Evolutionary conservation across 2,113 vertebrate genomes (phyloP), one percentile per base, ranked within the genome.

Genomic region (Ariopsis seemanni): DNA sequence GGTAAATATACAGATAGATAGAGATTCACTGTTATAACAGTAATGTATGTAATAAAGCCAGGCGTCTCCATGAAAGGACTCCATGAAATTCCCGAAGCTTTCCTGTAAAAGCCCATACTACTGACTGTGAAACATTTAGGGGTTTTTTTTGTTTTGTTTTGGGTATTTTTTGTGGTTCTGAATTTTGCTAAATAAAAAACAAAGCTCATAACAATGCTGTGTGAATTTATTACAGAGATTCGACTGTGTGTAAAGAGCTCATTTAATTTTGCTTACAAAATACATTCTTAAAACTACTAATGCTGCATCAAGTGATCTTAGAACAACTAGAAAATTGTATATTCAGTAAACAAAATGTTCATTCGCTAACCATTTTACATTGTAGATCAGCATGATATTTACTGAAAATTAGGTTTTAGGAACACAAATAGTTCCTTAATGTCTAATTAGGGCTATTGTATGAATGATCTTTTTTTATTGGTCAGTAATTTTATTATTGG

Each of bases 101-200:
- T 85, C 15, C 25, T 62, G 11, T 63, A 52, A 55, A 85, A 63
- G 7, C 6, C 55, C 15, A 79, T 18, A 65, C n/a, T 67, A 60
- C 20, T 79, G 85, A 86, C 34, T 78, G 58, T 85, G 57, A 85
- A 79, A 77, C 58, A 20, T 58, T 80, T 17, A 55, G 5, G 9
- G 50, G n/a, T n/a, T n/a, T 85, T 62, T 77, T 62, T 30, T 30
- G 30, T 20, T 27, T 14, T 62, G n/a, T n/a, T n/a, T n/a, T n/a
- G n/a, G n/a, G n/a, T n/a, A n/a, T 42, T 42, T 42, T 14, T 27
- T 14, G 15, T 63, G 8, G 42, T 86, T 86, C n/a, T 30, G n/a
- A 67, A 48, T 55, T 86, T 79, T 25, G 17, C 25, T 11, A 65
- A 86, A 86, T 79, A 65, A 80, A 52, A 85, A 52, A 27, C 30